phyloP scores from a whole-genome alignment of 2,113 vertebrate genomes.

The Nannospalax galili region DNA sequence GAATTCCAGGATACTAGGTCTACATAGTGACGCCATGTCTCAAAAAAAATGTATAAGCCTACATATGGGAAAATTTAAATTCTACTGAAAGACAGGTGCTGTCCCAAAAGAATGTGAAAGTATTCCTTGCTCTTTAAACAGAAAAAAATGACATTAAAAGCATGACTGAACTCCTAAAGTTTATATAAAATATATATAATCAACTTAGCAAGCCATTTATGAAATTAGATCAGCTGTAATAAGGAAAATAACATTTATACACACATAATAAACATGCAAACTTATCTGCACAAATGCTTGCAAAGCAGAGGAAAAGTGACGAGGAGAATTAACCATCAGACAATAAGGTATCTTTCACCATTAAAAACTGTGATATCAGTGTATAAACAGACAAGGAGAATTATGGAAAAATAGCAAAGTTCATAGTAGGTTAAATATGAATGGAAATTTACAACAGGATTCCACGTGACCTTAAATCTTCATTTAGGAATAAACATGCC shows the following conservation, averaged over 20 bases:
- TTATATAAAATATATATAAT: background rate
- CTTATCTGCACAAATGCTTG: background rate
- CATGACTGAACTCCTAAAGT: background rate
- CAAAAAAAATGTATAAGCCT: background rate
- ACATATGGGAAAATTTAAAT: background rate
- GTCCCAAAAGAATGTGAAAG: background rate
- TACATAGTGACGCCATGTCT: background rate
- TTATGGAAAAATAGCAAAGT: background rate
- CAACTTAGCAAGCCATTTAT: background rate
- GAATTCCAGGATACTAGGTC: no score
- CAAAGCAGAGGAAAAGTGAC: background rate
- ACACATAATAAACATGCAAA: background rate
- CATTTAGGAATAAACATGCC: background rate
- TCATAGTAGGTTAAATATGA: background rate
- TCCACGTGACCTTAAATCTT: background rate
- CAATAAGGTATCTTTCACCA: background rate
- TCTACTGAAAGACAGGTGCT: background rate
- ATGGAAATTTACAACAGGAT: background rate
- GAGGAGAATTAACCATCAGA: background rate
- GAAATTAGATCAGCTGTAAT: background rate
- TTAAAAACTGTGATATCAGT: background rate
- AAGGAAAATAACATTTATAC: background rate
- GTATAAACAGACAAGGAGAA: background rate
- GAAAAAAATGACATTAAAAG: background rate
- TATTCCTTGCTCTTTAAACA: background rate